phyloP scores from a whole-genome alignment of 2,113 vertebrate genomes.

The Callospermophilus lateralis region DNA sequence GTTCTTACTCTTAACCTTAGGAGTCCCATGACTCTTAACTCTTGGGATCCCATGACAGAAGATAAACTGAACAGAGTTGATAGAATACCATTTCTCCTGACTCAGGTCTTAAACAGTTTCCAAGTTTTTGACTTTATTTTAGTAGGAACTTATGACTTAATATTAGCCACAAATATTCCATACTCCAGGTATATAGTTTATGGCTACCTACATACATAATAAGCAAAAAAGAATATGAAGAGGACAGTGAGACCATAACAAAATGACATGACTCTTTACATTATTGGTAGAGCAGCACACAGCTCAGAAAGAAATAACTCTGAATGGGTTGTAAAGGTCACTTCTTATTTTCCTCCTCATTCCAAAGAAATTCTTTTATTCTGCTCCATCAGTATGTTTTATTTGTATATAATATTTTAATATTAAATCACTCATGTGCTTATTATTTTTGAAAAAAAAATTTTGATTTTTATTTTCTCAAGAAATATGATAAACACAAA shows the following conservation, averaged over 20 bases:
- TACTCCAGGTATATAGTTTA: neutral
- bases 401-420: constrained; percentile 3
- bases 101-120: neutral
- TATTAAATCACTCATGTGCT: neutral
- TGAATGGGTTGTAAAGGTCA: neutral
- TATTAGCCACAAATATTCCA: neutral
- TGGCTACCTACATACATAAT: neutral
- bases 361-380: constrained; percentile 20
- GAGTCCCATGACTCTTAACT: neutral
- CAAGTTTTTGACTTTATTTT: constrained; percentile 34
- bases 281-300: neutral
- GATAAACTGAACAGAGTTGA: neutral
- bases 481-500: neutral
- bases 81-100: neutral
- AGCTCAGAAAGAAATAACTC: neutral
- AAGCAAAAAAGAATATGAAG: neutral
- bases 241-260: neutral
- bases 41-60: neutral
- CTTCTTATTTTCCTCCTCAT: neutral
- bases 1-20: neutral
- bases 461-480: constrained; percentile 13
- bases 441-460: constrained; percentile 32
- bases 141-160: neutral
- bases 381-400: neutral
- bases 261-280: neutral